Base-by-base conservation (phyloP, 1,140 invertebrate species). In the Meteorus sp. region DNA sequence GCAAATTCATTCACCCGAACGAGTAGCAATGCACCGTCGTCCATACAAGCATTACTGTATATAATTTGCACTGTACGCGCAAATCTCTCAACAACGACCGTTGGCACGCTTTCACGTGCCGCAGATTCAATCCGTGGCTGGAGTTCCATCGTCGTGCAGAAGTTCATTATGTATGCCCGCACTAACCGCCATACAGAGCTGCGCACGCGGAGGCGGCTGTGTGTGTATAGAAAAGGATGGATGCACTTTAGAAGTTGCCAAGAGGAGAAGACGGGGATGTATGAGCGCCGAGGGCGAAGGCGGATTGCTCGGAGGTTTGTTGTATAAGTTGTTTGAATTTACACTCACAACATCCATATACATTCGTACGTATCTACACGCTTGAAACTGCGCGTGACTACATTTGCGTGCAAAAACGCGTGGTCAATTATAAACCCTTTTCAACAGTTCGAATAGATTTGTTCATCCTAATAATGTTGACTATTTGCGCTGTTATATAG, bases 81-180 rank as follows among this genome's bases (percentile, higher is more conserved):
- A 37, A 58, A 58, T 51, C 47, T 11, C 23, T n/a, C 39, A 33
- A 50, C 43, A 37, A 39, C 23, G 2, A 33, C 20, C 22, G 31
- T 20, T 52, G 59, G 54, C 48, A 57, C 27, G 45, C 61, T 55
- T 59, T 62, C 52, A 56, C 56, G 56, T 62, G 35, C 19, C 31
- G 45, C 45, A 58, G 52, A 62, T 62, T 59, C 44, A 56, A 59
- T 62, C 37, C 56, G 35, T n/a, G n/a, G n/a, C 23, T 25, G 39
- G 20, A 44, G 35, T 44, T 35, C n/a, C n/a, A n/a, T n/a, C 44
- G 20, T 15, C 7, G 31, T 41, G 35, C 33, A 43, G 35, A 39
- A 53, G 29, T 52, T 44, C 25, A 55, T 55, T 59, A 62, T 52
- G 50, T 31, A 55, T 52, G 47, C 45, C 48, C 37, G n/a, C 56